These are phyloP conservation scores for Garra rufa DNA, from an alignment of 2,113 vertebrate species.

Conservation along the genomic window DNA sequence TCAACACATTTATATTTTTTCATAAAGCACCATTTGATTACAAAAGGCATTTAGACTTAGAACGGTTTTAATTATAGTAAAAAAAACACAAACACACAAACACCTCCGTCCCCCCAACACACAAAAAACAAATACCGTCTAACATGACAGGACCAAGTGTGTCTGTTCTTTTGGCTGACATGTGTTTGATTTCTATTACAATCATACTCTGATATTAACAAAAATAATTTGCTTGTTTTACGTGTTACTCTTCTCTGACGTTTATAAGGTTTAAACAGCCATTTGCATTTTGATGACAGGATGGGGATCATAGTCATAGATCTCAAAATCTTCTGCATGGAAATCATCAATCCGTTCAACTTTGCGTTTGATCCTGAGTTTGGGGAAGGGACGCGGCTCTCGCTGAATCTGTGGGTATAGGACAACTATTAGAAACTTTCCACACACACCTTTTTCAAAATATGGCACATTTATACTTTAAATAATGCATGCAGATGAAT, in stretches of 20 bases:
- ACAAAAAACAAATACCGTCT: too few relatives aligned
- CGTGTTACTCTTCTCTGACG: conserved; percentile 67
- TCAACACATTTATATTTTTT: background rate
- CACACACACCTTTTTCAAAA: background rate
- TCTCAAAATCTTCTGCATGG: conserved; percentile 87
- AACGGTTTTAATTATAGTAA: background rate
- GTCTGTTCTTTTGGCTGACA: background rate
- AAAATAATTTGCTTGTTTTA: background rate
- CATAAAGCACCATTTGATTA: background rate
- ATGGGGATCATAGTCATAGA: conserved; percentile 90
- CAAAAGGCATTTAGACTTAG: background rate
- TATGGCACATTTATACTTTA: background rate
- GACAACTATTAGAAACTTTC: background rate
- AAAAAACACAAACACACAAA: too few relatives aligned
- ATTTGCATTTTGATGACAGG: conserved; percentile 96
- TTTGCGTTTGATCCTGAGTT: conserved; percentile 86
- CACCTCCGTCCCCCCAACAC: too few relatives aligned
- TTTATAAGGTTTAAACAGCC: conserved; percentile 79
- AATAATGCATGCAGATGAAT: background rate
- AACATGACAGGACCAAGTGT: too few relatives aligned
- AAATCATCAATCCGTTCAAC: conserved; percentile 89
- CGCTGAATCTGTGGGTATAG: conserved; percentile 83
- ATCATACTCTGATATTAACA: background rate
- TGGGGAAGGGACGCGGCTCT: conserved; percentile 90
- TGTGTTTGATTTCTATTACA: background rate